phyloP scores from a whole-genome alignment of 1,140 invertebrate species.

The Rhyzopertha dominica region DNA sequence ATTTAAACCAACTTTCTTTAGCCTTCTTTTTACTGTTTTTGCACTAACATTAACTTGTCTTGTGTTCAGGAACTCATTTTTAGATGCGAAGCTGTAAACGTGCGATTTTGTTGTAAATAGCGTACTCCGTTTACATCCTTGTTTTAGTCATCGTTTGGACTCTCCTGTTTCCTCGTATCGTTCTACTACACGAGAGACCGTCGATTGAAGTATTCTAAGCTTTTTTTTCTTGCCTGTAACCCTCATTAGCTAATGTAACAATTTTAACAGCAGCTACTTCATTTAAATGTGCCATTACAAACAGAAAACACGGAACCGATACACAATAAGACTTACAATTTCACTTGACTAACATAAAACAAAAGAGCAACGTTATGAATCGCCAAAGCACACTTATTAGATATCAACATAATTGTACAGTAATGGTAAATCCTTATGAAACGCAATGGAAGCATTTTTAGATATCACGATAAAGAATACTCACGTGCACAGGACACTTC shows the following conservation, averaged over 20 bases:
- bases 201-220: constrained; percentile 13
- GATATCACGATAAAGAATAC: no score
- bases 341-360: no score
- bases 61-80: constrained; percentile 11
- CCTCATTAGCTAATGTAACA: constrained; percentile 11
- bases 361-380: no score
- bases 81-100: constrained; percentile 16
- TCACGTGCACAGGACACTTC: no score
- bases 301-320: no score
- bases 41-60: constrained; percentile 14
- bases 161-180: constrained; percentile 13
- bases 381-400: no score
- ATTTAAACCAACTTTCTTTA: constrained; percentile 13
- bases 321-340: no score
- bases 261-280: constrained; percentile 4
- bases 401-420: no score
- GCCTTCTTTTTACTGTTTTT: constrained; percentile 12
- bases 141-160: constrained; percentile 12
- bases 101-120: constrained; percentile 15
- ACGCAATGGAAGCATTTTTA: no score
- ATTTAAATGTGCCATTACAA: no score
- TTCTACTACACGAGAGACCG: constrained; percentile 12
- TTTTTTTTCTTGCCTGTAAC: constrained; percentile 9
- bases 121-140: constrained; percentile 13
- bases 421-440: no score